These are phyloP conservation scores for Strigamia maritima DNA, from an alignment of 2,888 invertebrate genomes.

Conservation along the genomic window DNA sequence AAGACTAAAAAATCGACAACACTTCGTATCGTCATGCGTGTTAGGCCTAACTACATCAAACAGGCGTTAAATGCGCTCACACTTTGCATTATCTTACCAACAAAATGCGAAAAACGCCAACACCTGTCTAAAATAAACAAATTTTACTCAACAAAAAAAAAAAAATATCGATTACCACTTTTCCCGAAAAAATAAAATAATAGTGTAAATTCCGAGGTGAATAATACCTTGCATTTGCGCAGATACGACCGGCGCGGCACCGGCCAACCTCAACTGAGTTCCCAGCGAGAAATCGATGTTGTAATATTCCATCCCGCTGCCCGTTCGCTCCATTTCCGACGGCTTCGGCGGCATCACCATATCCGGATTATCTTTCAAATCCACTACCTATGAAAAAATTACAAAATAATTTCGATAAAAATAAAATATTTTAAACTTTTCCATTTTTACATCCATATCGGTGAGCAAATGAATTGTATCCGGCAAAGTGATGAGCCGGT, in stretches of 20 bases:
- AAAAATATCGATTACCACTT: background rate
- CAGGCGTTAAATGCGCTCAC: background rate
- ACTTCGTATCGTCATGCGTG: constrained; percentile 5
- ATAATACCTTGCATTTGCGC: constrained; percentile 63
- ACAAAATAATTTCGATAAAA: background rate
- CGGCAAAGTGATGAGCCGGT: constrained; percentile 90
- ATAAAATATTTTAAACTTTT: background rate
- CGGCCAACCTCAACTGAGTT: constrained; percentile 87
- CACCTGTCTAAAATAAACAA: constrained; percentile 35
- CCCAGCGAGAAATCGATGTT: constrained; percentile 98
- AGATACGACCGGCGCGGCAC: constrained; percentile 76
- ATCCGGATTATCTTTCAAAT: constrained; percentile 87
- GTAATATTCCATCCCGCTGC: constrained; percentile 77
- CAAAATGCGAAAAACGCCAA: constrained; percentile 26
- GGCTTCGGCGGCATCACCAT: constrained; percentile 97
- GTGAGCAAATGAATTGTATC: constrained; percentile 94
- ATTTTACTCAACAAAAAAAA: background rate
- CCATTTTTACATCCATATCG: constrained; percentile 64
- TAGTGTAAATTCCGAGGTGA: background rate
- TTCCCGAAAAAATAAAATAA: background rate
- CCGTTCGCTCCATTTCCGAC: constrained; percentile 71
- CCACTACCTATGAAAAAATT: constrained; percentile 61
- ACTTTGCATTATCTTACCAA: constrained; percentile 22
- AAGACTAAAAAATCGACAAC: background rate
- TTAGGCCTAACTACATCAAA: constrained; percentile 3